Conservation (phyloP, 2,113 vertebrate species). For the Oenanthe melanoleuca region DNA sequence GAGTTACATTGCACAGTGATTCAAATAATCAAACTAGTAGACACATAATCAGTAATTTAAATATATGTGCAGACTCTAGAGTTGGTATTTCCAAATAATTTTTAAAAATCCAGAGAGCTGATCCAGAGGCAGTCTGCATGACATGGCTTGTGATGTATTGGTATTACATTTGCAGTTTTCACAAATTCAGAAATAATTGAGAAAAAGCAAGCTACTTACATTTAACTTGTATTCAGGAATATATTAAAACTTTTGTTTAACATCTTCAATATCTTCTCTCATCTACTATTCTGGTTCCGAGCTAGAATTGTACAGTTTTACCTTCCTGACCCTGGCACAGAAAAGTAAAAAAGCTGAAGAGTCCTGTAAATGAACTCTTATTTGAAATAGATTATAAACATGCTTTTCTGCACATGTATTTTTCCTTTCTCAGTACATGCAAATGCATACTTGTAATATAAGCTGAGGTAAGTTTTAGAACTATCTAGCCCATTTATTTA, state of each 20-base stretch:
- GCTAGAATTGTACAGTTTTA: neutral
- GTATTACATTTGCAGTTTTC: neutral
- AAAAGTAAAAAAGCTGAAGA: neutral
- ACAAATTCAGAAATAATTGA: neutral
- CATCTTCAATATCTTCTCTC: neutral
- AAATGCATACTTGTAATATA: neutral
- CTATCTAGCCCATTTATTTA: neutral
- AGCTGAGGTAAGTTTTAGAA: neutral
- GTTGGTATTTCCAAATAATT: neutral
- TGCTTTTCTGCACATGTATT: fast-evolving
- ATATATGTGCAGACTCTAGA: neutral
- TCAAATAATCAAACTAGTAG: neutral
- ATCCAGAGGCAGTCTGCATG: neutral
- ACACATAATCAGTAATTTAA: neutral
- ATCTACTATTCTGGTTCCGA: neutral
- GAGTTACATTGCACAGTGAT: neutral
- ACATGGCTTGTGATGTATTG: neutral
- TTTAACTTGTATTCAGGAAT: neutral
- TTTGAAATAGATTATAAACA: neutral
- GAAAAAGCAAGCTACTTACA: neutral
- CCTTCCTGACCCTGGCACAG: neutral
- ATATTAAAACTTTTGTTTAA: neutral
- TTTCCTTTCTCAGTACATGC: neutral
- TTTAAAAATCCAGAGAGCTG: neutral
- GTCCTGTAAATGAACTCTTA: neutral